phyloP scores from a whole-genome alignment of 2,888 invertebrate species.

The Oasisia sp. region DNA sequence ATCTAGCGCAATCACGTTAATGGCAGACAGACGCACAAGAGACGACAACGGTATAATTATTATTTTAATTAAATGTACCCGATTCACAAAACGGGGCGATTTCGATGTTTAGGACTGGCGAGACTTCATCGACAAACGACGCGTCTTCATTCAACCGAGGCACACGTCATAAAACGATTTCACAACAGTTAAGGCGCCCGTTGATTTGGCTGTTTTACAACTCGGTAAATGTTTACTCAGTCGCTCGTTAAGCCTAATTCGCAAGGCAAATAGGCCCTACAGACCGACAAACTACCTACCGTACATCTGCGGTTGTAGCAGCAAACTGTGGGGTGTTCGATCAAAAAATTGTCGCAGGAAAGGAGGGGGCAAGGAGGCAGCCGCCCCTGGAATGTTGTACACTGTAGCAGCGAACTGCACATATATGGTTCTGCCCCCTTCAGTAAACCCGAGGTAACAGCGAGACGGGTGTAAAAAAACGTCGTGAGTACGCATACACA shows the following conservation, averaged over 20 bases:
- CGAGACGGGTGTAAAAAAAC: no score
- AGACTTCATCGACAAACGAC: background rate
- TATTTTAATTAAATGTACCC: constrained; percentile 1
- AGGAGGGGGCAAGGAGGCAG: no score
- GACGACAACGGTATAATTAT: constrained; percentile 1
- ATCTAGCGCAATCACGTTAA: background rate
- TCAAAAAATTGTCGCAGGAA: no score
- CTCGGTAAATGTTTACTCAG: background rate
- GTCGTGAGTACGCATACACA: no score
- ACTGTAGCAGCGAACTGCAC: no score
- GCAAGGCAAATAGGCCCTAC: background rate
- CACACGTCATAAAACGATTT: background rate
- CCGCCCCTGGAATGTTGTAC: no score
- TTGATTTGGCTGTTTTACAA: background rate
- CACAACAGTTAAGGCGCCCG: background rate
- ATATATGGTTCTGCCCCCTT: no score
- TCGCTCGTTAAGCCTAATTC: background rate
- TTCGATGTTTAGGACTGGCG: background rate
- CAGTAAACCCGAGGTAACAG: no score
- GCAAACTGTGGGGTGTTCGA: no score
- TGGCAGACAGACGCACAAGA: background rate
- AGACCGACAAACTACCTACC: background rate
- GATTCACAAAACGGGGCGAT: background rate
- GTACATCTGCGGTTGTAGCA: no score
- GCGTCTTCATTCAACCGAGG: background rate